phyloP scores from a whole-genome alignment of 2,888 invertebrate genomes.

The Itoplectis maculator region DNA sequence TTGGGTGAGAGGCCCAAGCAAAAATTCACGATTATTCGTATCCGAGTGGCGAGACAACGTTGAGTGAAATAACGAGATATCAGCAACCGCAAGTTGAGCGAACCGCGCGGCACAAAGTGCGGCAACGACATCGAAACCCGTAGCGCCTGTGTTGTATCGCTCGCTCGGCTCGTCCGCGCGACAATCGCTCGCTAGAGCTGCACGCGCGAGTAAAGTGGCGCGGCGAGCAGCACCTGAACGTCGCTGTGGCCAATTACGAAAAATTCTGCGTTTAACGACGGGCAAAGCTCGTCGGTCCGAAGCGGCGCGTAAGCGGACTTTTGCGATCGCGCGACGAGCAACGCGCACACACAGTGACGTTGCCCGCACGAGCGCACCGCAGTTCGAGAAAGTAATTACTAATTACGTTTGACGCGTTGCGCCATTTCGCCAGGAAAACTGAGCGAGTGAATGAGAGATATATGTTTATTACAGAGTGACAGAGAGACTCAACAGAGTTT shows the following conservation, averaged over 20 bases:
- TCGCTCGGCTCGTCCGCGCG: not conserved
- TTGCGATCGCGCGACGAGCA: constrained; percentile 18
- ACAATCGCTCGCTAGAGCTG: constrained; percentile 1
- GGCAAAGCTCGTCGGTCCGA: not conserved
- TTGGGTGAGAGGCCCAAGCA: too few species aligned
- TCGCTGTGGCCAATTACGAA: constrained; percentile 3
- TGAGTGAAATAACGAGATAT: constrained; percentile 28
- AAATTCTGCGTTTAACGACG: constrained; percentile 8
- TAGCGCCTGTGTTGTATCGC: not conserved
- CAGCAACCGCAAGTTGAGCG: not conserved
- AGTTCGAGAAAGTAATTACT: constrained; percentile 33
- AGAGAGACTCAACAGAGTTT: not conserved
- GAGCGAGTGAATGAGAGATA: too few species aligned
- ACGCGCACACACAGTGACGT: not conserved
- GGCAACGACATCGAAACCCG: not conserved
- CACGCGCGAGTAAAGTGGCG: not conserved
- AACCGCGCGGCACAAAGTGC: not conserved
- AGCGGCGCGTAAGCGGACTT: constrained; percentile 21
- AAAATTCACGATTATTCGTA: not conserved
- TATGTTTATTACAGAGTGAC: not conserved
- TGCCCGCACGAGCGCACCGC: not conserved
- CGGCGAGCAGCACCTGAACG: not conserved
- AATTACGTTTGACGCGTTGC: constrained; percentile 42
- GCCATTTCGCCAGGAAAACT: constrained; percentile 8
- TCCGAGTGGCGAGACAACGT: constrained; percentile 11